These are phyloP conservation scores for Enteromius paludinosus DNA, from an alignment of 2,797 vertebrate species.

Conservation along the genomic window DNA sequence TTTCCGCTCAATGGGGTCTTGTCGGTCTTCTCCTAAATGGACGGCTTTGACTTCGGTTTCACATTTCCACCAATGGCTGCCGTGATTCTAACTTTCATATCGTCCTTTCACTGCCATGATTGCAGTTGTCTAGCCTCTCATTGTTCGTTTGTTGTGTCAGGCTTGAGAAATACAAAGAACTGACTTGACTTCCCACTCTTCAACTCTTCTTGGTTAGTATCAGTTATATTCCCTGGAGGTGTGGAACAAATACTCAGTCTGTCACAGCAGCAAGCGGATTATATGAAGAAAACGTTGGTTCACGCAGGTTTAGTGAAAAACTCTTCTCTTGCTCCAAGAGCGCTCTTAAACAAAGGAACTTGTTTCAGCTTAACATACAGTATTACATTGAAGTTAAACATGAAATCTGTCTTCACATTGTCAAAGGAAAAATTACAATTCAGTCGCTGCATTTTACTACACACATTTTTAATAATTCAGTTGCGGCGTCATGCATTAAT, in stretches of 20 bases:
- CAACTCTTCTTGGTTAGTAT: not conserved
- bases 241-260: conserved; percentile 18
- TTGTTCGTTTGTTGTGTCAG: conserved; percentile 23
- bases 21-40: conserved; percentile 30
- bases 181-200: not conserved
- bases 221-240: conserved; percentile 18
- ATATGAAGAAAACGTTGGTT: not conserved
- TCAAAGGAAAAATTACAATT: conserved; percentile 1
- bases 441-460: not conserved
- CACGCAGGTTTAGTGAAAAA: not conserved
- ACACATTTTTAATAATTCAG: conserved; percentile 22
- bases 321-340: not conserved
- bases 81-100: conserved; percentile 6
- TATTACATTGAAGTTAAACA: not conserved
- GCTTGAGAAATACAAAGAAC: conserved; percentile 3
- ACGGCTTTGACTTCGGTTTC: conserved; percentile 37
- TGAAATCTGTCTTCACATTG: not conserved
- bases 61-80: conserved; percentile 13
- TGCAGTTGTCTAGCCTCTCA: conserved; percentile 16
- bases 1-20: conserved; percentile 30
- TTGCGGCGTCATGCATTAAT: conserved; percentile 29
- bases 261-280: not conserved
- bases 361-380: not conserved
- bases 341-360: not conserved
- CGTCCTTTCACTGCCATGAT: conserved; percentile 4